Base-by-base conservation (phyloP, 2,113 vertebrate species). In the Xenus cinereus region DNA sequence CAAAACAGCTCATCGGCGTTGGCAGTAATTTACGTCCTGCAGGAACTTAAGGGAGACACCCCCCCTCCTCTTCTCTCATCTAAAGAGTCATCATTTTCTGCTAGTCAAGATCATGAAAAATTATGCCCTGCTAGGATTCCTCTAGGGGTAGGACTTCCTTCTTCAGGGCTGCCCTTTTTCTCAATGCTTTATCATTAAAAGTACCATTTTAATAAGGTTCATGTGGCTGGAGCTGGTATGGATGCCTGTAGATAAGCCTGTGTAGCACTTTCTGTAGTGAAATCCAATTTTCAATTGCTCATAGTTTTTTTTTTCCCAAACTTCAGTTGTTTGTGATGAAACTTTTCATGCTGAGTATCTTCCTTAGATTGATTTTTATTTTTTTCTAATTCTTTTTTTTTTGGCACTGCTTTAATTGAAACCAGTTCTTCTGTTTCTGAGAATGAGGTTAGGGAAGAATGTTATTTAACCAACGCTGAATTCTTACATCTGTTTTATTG, bases 381-480 rank as follows among this genome's bases (percentile, higher is more conserved):
- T 21, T 50, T 17, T 7, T 21, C 50, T 53, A 37, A 60, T 60
- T 59, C 7, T 27, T 35, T 56, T n/a, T 85, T 60, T 77, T 54
- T 73, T 91, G 83, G 80, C 80, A 56, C 21, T 60, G 35, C 54
- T 84, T 94, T 96, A 92, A 96, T 95, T 95, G 66, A 95, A 95
- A 97, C 63, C 95, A 95, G 89, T 80, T 90, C 63, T 86, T 79
- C 68, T 92, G 60, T 80, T 95, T 81, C 91, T 96, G 95, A 96
- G 91, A 97, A 95, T 89, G 93, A 94, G 93, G 93, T 94, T 97
- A 95, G 80, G 91, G 89, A 92, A 96, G 77, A 95, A 96, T 95
- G 95, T 95, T 84, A 67, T 50, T 96, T 95, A 95, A 95, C 83
- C 93, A 59, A 23, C 23, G 27, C 79, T 94, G 90, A 90, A 93